Conservation (phyloP, 2,888 invertebrate genomes). For the Sinohyriopsis cumingii region DNA sequence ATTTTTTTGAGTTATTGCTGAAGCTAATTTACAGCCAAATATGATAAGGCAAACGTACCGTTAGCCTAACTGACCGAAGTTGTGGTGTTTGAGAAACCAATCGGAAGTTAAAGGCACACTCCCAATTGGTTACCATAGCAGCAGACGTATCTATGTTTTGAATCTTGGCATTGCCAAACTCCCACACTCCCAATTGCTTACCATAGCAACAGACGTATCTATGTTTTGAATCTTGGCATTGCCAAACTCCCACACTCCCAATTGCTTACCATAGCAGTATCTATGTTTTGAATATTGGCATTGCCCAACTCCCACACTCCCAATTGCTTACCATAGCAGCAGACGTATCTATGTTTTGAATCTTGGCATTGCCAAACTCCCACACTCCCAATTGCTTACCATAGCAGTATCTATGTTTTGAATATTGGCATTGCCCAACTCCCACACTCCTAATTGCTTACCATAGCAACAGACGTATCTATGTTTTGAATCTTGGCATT, state of each 20-base stretch:
- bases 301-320: slow-evolving; percentile 64
- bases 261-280: slow-evolving; percentile 76
- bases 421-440: slow-evolving; percentile 77
- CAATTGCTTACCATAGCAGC: slow-evolving; percentile 75
- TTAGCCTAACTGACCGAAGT: too few species aligned
- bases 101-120: too few species aligned
- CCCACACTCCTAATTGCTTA: slow-evolving; percentile 12
- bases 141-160: slow-evolving; percentile 78
- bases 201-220: slow-evolving; percentile 79
- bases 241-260: slow-evolving; percentile 49
- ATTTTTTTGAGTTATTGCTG: too few species aligned
- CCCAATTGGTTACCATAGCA: slow-evolving; percentile 73
- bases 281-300: slow-evolving; percentile 78
- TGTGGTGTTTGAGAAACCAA: too few species aligned
- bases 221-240: slow-evolving; percentile 78
- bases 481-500: slow-evolving; percentile 78
- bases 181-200: slow-evolving; percentile 12
- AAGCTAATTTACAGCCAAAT: too few species aligned
- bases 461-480: slow-evolving; percentile 79
- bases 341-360: slow-evolving; percentile 78
- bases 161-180: slow-evolving; percentile 78
- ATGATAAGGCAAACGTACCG: too few species aligned
- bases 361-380: slow-evolving; percentile 77
- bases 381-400: slow-evolving; percentile 19
- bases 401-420: slow-evolving; percentile 80